phyloP scores from a whole-genome alignment of 2,888 invertebrate genomes.

The Drosophila affinis region DNA sequence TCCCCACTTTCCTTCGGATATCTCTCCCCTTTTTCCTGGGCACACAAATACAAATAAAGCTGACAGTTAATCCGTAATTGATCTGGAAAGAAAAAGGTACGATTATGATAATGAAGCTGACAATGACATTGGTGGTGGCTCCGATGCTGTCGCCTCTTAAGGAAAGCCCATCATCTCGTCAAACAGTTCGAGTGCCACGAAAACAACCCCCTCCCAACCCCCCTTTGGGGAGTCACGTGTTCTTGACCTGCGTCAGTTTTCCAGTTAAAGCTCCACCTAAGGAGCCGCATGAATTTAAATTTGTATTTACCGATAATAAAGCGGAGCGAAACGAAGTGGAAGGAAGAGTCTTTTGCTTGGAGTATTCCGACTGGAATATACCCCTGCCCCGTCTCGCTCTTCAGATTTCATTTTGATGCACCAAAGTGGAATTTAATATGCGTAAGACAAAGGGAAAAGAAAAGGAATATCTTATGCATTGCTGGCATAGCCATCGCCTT shows the following conservation, averaged over 20 bases:
- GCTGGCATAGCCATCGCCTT: neutral
- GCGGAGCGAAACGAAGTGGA: constrained; percentile 37
- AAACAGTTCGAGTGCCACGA: constrained; percentile 41
- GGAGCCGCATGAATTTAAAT: constrained; percentile 66
- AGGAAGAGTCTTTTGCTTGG: constrained; percentile 8
- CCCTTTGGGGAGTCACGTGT: constrained; percentile 13
- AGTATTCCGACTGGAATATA: too few relatives aligned
- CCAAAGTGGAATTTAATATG: neutral
- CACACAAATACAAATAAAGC: constrained; percentile 63
- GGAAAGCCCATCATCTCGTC: constrained; percentile 32
- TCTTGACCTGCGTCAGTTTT: constrained; percentile 9
- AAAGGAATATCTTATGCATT: neutral
- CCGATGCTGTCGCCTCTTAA: constrained; percentile 40
- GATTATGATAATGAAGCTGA: constrained; percentile 51
- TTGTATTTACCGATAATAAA: constrained; percentile 54
- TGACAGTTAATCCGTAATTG: constrained; percentile 78
- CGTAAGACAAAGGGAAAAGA: neutral
- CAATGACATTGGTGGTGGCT: constrained; percentile 46
- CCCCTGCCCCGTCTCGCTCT: neutral
- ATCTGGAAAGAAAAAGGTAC: constrained; percentile 60
- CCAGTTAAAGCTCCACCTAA: constrained; percentile 10
- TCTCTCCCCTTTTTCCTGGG: neutral
- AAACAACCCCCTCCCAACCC: constrained; percentile 20
- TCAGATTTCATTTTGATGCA: neutral
- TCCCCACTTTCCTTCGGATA: neutral